A percentile compares a stretch with the other conserved stretches of the same genome.
phyloP scores from a whole-genome alignment of 2,113 vertebrate genomes.

The Myiagra hebetior region DNA sequence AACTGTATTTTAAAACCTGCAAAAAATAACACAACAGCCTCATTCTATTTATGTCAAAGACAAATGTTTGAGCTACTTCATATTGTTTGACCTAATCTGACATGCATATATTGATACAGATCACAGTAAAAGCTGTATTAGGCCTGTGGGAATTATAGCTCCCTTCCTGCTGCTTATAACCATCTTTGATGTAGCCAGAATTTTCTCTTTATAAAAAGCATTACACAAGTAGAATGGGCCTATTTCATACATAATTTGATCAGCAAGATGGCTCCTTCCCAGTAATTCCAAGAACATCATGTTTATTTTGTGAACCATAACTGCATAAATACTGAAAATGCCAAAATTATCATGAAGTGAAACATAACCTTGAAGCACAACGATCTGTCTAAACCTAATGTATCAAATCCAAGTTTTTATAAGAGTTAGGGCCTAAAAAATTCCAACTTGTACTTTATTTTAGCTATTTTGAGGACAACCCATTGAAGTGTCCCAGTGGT shows the following conservation, averaged over 20 bases:
- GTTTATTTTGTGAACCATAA: not conserved
- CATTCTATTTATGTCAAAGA: slow-evolving; percentile 33
- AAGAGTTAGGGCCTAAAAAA: not conserved
- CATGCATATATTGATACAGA: not conserved
- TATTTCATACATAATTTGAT: not conserved
- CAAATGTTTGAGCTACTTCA: slow-evolving; percentile 19
- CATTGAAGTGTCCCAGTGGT: not conserved
- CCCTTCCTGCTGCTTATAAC: not conserved
- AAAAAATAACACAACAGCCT: not conserved
- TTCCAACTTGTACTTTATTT: not conserved
- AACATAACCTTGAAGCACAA: not conserved
- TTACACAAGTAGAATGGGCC: not conserved
- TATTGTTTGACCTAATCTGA: slow-evolving; percentile 2
- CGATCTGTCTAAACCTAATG: not conserved
- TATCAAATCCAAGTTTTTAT: not conserved
- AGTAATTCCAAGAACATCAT: not conserved
- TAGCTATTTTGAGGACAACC: not conserved
- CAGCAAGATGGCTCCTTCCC: not conserved
- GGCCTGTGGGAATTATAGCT: not conserved
- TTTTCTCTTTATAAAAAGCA: not conserved
- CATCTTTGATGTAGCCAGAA: not conserved
- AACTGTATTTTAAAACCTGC: slow-evolving; percentile 10
- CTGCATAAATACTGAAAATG: not conserved
- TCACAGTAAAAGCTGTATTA: not conserved
- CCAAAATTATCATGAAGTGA: not conserved